A percentile compares a stretch with the other conserved stretches of the same genome.
phyloP scores from a whole-genome alignment of 2,797 vertebrate species.

The Sebastes elongatus region DNA sequence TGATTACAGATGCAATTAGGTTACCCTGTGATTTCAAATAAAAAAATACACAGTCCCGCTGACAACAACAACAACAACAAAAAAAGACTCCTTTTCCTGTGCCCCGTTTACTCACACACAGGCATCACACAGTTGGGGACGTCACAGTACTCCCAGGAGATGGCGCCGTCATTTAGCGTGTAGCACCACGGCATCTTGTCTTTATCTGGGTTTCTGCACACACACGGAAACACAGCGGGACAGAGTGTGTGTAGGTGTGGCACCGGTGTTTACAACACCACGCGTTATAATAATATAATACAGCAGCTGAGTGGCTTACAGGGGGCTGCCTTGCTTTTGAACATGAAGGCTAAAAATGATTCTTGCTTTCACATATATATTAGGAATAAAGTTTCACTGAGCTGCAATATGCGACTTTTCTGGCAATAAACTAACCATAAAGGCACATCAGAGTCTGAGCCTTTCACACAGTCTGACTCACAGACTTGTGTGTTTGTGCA shows the following conservation, averaged over 20 bases:
- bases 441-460: no score
- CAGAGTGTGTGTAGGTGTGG: slow-evolving; percentile 7
- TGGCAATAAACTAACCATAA: not conserved
- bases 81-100: not conserved
- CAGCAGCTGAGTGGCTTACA: not conserved
- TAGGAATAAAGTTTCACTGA: not conserved
- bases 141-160: slow-evolving; percentile 93
- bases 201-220: slow-evolving; percentile 89
- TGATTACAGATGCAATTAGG: not conserved
- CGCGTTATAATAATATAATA: not conserved
- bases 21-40: not conserved
- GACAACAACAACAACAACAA: not conserved
- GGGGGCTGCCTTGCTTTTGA: not conserved
- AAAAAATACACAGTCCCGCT: no score
- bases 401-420: not conserved
- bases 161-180: slow-evolving; percentile 80
- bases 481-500: not conserved
- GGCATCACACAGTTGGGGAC: slow-evolving; percentile 81
- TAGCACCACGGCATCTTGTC: slow-evolving; percentile 95
- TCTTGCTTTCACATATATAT: not conserved
- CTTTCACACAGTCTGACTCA: not conserved
- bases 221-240: slow-evolving; percentile 41
- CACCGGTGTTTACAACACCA: not conserved
- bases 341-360: not conserved
- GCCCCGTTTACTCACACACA: slow-evolving; percentile 68